phyloP scores from a whole-genome alignment of 2,113 vertebrate species.

The Mystacornis crossleyi region DNA sequence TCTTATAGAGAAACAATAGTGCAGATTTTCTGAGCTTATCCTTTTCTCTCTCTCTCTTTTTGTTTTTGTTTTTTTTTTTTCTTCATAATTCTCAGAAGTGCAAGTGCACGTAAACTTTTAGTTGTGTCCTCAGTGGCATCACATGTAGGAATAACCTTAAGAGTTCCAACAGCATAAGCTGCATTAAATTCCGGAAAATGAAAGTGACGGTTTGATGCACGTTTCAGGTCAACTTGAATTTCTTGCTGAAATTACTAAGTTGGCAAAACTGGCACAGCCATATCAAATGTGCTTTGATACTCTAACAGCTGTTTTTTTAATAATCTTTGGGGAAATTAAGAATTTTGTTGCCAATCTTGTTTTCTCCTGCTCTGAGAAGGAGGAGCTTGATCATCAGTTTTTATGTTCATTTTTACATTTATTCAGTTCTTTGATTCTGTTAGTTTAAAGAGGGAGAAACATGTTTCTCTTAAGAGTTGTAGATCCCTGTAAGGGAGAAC shows the following conservation, averaged over 20 bases:
- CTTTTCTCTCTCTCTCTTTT: fast-evolving
- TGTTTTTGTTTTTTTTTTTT: too few species aligned
- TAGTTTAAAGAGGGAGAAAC: not conserved
- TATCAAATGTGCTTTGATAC: not conserved
- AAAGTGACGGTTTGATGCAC: slow-evolving; percentile 54
- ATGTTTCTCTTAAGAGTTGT: not conserved
- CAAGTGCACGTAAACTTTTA: slow-evolving; percentile 43
- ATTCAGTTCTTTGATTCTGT: not conserved
- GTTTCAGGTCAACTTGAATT: slow-evolving; percentile 69
- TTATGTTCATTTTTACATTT: not conserved
- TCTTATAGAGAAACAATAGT: slow-evolving; percentile 41
- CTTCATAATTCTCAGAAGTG: not conserved
- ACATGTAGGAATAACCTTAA: slow-evolving; percentile 49
- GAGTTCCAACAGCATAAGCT: slow-evolving; percentile 16
- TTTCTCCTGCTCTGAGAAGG: not conserved
- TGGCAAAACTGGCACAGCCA: slow-evolving; percentile 7
- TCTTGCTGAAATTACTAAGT: slow-evolving; percentile 42
- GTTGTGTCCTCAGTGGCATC: slow-evolving; percentile 50
- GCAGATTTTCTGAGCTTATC: slow-evolving; percentile 24
- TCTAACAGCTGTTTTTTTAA: not conserved
- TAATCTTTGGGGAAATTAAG: not conserved
- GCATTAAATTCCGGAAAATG: slow-evolving; percentile 49
- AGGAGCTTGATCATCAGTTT: not conserved
- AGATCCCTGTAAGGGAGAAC: not conserved
- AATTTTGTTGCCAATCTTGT: not conserved